A percentile compares a stretch with the other conserved stretches of the same genome.
These are phyloP conservation scores for Nipponacmea schrenckii DNA, from an alignment of 2,888 invertebrate species.

Conservation along the genomic window DNA sequence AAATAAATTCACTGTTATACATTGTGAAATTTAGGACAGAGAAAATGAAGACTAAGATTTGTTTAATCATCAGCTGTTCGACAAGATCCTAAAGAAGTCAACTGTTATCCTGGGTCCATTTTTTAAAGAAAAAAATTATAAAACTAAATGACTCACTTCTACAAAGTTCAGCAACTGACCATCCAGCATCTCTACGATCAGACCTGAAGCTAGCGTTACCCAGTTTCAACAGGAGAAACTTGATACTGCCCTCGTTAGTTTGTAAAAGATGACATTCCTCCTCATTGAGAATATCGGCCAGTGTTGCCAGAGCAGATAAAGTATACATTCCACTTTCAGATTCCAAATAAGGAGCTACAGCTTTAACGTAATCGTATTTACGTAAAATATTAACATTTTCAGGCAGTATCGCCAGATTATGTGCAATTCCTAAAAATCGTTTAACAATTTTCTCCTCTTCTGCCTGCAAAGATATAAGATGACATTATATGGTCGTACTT, in stretches of 20 bases:
- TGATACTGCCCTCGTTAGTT: conserved; percentile 29
- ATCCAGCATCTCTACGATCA: conserved; percentile 27
- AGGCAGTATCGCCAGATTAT: conserved; percentile 32
- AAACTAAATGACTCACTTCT: conserved; percentile 27
- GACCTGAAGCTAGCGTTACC: conserved; percentile 20
- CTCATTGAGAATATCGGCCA: conserved; percentile 46
- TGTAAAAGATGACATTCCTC: conserved; percentile 39
- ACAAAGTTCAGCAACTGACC: conserved; percentile 34
- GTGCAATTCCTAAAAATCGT: conserved; percentile 17
- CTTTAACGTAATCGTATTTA: conserved; percentile 25
- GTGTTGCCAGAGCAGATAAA: conserved; percentile 34
- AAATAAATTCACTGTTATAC: background rate
- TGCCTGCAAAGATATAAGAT: background rate
- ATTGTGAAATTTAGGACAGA: too few species aligned
- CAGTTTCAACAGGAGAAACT: conserved; percentile 30
- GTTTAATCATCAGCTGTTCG: too few species aligned
- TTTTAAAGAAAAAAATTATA: background rate
- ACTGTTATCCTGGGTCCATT: too few species aligned
- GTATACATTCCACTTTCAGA: conserved; percentile 28
- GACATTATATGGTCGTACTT: too few species aligned
- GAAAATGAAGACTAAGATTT: too few species aligned
- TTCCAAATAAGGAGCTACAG: conserved; percentile 33
- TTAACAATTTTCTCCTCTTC: conserved; percentile 7
- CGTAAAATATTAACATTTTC: conserved; percentile 13
- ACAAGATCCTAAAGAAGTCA: too few species aligned